Conservation (phyloP, 2,797 vertebrate species). For the Morelia viridis region DNA sequence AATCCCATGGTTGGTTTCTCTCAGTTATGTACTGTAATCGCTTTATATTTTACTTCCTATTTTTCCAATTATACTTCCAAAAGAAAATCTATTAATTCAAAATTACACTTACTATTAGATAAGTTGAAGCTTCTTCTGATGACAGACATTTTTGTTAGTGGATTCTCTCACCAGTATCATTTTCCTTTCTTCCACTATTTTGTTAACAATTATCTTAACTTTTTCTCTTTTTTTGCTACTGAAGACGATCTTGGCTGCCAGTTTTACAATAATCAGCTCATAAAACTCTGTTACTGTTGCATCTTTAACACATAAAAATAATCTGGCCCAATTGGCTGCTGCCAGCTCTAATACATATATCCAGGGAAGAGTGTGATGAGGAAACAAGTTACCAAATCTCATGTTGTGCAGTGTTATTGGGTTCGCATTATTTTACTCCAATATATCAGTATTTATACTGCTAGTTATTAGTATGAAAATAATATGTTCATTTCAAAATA, state of each 20-base stretch:
- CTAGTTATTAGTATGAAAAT: conserved; percentile 71
- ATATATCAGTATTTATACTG: conserved; percentile 64
- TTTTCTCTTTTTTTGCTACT: conserved; percentile 66
- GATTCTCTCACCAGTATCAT: too few species aligned
- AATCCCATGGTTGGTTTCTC: too few species aligned
- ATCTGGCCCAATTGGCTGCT: conserved; percentile 78
- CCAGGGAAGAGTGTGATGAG: conserved; percentile 74
- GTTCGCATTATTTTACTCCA: conserved; percentile 68
- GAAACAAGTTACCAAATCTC: conserved; percentile 73
- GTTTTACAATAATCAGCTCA: conserved; percentile 72
- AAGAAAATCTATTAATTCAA: too few species aligned
- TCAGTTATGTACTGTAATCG: neutral
- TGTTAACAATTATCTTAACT: conserved; percentile 67
- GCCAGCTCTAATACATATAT: conserved; percentile 76
- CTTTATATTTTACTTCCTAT: neutral
- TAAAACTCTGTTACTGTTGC: conserved; percentile 76
- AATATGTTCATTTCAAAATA: conserved; percentile 70
- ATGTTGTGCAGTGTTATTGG: conserved; percentile 68
- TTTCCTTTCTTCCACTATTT: too few species aligned
- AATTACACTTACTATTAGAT: too few species aligned
- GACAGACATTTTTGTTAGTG: too few species aligned
- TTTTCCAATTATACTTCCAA: neutral
- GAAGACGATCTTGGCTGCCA: conserved; percentile 61
- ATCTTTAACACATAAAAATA: conserved; percentile 74
- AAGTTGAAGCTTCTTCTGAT: too few species aligned